Conservation (phyloP, 1,140 invertebrate species). For the Leucophenga varia region DNA sequence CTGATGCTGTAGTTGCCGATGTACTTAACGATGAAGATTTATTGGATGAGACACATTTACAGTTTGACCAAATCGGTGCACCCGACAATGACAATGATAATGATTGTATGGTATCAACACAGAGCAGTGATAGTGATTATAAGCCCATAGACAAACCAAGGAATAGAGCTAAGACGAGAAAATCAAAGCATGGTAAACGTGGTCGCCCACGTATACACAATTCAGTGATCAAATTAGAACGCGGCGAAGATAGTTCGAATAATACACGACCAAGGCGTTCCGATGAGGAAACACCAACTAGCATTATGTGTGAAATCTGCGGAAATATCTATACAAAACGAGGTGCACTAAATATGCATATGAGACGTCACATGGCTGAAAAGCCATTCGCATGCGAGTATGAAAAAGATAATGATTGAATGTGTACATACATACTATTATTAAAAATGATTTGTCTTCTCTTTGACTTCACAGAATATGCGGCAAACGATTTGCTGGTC, state of each 20-base stretch:
- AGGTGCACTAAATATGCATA: conserved; percentile 46
- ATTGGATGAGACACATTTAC: conserved; percentile 17
- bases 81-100: conserved; percentile 5
- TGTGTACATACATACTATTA: background rate
- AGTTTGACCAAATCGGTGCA: conserved; percentile 15
- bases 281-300: conserved; percentile 33
- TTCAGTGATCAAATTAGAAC: conserved; percentile 1
- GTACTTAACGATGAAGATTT: conserved; percentile 15
- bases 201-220: conserved; percentile 26
- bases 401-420: conserved; percentile 6
- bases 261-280: conserved; percentile 11
- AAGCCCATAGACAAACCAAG: conserved; percentile 22
- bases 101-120: conserved; percentile 19
- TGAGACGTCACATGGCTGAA: conserved; percentile 46
- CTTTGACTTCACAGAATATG: conserved; percentile 33
- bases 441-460: background rate
- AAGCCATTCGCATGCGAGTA: conserved; percentile 53
- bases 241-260: conserved; percentile 6
- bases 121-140: conserved; percentile 39
- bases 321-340: conserved; percentile 49
- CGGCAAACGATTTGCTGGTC: conserved; percentile 43
- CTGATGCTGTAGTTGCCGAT: conserved; percentile 36
- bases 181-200: conserved; percentile 24
- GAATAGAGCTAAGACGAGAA: conserved; percentile 25
- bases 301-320: conserved; percentile 50